These are phyloP conservation scores for Copidosoma floridanum DNA, from an alignment of 1,140 invertebrate species.

Conservation along the genomic window DNA sequence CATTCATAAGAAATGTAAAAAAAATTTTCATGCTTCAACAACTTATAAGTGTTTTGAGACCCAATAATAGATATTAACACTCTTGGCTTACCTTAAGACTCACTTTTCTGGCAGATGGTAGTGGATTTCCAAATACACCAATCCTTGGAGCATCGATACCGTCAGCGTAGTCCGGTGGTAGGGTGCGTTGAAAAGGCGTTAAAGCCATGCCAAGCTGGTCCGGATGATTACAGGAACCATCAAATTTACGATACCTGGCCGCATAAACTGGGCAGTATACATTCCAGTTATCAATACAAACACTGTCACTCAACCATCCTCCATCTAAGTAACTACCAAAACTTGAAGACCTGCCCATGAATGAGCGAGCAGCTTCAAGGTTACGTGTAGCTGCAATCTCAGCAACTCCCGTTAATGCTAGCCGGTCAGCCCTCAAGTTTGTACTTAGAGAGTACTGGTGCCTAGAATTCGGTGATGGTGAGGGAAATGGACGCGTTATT, in stretches of 20 bases:
- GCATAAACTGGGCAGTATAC: constrained; percentile 32
- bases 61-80: too few relatives aligned
- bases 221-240: constrained; percentile 80
- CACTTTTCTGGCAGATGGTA: constrained; percentile 74
- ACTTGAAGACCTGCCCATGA: constrained; percentile 36
- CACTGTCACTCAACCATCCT: constrained; percentile 52
- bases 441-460: constrained; percentile 70
- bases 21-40: too few relatives aligned
- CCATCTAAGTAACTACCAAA: constrained; percentile 56
- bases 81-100: constrained; percentile 57
- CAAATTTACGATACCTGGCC: constrained; percentile 63
- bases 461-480: constrained; percentile 64
- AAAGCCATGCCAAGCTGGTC: constrained; percentile 69
- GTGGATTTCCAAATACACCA: constrained; percentile 54
- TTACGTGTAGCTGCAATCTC: constrained; percentile 66
- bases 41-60: too few relatives aligned
- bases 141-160: constrained; percentile 70
- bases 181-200: constrained; percentile 71
- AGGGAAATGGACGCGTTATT: constrained; percentile 47
- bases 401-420: constrained; percentile 64
- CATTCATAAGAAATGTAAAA: too few relatives aligned
- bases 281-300: constrained; percentile 38
- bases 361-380: constrained; percentile 46
- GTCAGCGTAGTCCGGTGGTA: constrained; percentile 76
- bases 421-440: constrained; percentile 56